Percentiles rank a stretch among this genome's conserved stretches.
These are phyloP conservation scores for Xiphydria camelus DNA, from an alignment of 2,888 invertebrate genomes.

Conservation along the genomic window DNA sequence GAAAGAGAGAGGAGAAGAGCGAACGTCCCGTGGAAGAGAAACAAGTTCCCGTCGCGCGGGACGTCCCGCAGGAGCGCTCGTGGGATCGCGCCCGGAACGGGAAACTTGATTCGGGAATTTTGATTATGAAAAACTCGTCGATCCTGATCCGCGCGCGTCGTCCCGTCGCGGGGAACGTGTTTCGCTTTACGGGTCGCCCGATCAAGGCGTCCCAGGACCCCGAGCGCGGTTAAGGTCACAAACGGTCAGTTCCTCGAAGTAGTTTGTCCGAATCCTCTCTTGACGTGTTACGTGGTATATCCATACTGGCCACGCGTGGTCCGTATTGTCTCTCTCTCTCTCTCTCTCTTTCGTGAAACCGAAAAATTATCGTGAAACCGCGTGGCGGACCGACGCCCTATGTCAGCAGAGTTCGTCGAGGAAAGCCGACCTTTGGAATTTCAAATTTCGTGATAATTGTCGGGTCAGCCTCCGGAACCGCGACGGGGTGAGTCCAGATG, in stretches of 20 bases:
- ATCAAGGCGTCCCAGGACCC: slow-evolving; percentile 32
- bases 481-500: too few species aligned
- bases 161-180: slow-evolving; percentile 34
- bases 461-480: not conserved
- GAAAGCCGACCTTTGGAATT: not conserved
- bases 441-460: not conserved
- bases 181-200: slow-evolving; percentile 42
- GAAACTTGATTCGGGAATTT: slow-evolving; percentile 39
- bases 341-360: not conserved
- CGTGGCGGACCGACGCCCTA: not conserved
- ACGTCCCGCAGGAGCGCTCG: slow-evolving; percentile 32
- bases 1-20: too few species aligned
- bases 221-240: slow-evolving; percentile 33
- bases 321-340: not conserved
- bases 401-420: not conserved
- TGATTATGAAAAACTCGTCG: slow-evolving; percentile 21
- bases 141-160: slow-evolving; percentile 16
- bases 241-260: slow-evolving; percentile 35
- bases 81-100: slow-evolving; percentile 27
- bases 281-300: slow-evolving; percentile 12
- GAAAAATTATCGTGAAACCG: not conserved
- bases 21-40: slow-evolving; percentile 13
- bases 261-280: slow-evolving; percentile 26
- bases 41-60: slow-evolving; percentile 31
- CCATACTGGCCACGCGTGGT: not conserved